phyloP scores from a whole-genome alignment of 1,140 invertebrate genomes.

The Yoshiicerus persimilis region DNA sequence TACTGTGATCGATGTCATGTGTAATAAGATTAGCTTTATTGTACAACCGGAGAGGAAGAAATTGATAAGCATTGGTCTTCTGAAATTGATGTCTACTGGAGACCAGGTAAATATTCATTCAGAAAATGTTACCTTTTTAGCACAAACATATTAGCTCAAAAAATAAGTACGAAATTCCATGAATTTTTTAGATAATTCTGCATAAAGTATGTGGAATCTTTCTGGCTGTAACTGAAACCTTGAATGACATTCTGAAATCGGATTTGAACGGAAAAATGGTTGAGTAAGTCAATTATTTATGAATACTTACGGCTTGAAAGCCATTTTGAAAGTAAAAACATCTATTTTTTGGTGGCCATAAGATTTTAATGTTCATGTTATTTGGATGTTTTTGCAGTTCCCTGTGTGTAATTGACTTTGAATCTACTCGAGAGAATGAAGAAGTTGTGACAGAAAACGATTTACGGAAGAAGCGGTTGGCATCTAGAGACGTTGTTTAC shows the following conservation, averaged over 20 bases:
- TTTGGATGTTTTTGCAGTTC: slow-evolving; percentile 53
- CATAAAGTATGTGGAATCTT: slow-evolving; percentile 75
- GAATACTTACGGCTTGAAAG: too few relatives aligned
- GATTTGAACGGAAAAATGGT: slow-evolving; percentile 67
- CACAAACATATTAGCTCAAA: background rate
- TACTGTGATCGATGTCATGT: slow-evolving; percentile 73
- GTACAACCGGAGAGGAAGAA: slow-evolving; percentile 78
- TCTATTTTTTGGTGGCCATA: slow-evolving; percentile 26
- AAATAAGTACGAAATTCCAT: background rate
- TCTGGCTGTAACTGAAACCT: slow-evolving; percentile 73
- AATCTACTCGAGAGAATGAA: slow-evolving; percentile 37
- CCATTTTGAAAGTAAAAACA: too few relatives aligned
- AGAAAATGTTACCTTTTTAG: background rate
- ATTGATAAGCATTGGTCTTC: slow-evolving; percentile 75
- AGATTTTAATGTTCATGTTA: background rate
- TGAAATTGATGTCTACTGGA: slow-evolving; percentile 71
- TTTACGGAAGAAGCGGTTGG: slow-evolving; percentile 62
- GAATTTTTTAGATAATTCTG: slow-evolving; percentile 61
- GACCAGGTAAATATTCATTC: slow-evolving; percentile 29
- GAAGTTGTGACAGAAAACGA: slow-evolving; percentile 62
- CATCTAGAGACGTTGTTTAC: slow-evolving; percentile 69
- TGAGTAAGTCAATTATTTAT: slow-evolving; percentile 68
- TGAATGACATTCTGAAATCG: slow-evolving; percentile 80
- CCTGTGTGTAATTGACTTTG: slow-evolving; percentile 55
- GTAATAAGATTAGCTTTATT: slow-evolving; percentile 75